Percentiles rank a stretch among this genome's conserved stretches.
Evolutionary conservation across 1,140 invertebrate genomes (phyloP).

Genomic region (Caenorhabditis inopinata): DNA sequence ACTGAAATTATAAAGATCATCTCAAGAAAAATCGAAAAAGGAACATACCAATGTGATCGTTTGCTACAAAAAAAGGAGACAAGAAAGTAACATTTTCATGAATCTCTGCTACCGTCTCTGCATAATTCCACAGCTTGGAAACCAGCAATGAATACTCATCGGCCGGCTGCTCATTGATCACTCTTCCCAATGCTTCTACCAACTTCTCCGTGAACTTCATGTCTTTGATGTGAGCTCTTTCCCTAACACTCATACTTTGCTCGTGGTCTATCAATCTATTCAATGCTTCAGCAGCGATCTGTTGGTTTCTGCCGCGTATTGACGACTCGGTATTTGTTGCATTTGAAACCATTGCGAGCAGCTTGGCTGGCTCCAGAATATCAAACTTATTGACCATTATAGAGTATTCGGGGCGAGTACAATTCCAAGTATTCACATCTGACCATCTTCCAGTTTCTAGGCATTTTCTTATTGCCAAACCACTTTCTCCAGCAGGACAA

Average conservation of each 20-base stretch:
- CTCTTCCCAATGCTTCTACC: slow-evolving; percentile 3
- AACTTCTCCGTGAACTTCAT: slow-evolving; percentile 17
- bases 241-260: background rate
- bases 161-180: slow-evolving; percentile 2
- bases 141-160: slow-evolving; percentile 30
- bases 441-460: slow-evolving; percentile 46
- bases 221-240: slow-evolving; percentile 37
- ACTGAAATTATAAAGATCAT: slow-evolving; percentile 42
- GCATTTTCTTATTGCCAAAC: slow-evolving; percentile 59
- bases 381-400: slow-evolving; percentile 45
- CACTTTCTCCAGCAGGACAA: slow-evolving; percentile 56
- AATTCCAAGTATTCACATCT: slow-evolving; percentile 56
- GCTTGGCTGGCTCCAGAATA: slow-evolving; percentile 24
- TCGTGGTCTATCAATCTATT: slow-evolving; percentile 26
- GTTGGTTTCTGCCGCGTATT: slow-evolving; percentile 25
- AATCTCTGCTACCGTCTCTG: slow-evolving; percentile 13
- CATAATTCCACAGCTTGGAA: slow-evolving; percentile 12
- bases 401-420: slow-evolving; percentile 52
- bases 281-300: slow-evolving; percentile 22
- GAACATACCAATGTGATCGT: slow-evolving; percentile 45
- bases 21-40: background rate
- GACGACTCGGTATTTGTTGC: slow-evolving; percentile 23
- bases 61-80: slow-evolving; percentile 44
- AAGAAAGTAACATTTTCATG: slow-evolving; percentile 40
- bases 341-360: slow-evolving; percentile 32